Conservation (phyloP, 2,113 vertebrate species). For the Cyprinodon tularosa region DNA sequence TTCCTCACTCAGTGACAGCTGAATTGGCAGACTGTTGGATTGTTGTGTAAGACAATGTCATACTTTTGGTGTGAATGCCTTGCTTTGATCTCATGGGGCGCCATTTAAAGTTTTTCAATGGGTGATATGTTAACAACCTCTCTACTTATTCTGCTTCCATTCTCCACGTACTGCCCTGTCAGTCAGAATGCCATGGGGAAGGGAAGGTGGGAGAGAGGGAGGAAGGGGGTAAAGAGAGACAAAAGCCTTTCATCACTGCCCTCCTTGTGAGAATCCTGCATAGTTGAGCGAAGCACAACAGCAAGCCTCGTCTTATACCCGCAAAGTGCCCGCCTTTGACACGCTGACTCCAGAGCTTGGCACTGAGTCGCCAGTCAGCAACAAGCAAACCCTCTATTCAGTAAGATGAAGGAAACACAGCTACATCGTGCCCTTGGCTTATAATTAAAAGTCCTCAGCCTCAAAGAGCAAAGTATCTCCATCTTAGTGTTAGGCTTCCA, state of each 20-base stretch:
- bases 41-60: constrained; percentile 69
- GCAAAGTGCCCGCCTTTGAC: constrained; percentile 63
- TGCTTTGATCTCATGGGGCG: constrained; percentile 74
- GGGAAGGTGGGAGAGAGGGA: constrained; percentile 28
- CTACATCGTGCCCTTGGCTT: constrained; percentile 63
- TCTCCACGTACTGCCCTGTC: constrained; percentile 65
- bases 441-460: constrained; percentile 78
- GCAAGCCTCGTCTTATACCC: constrained; percentile 61
- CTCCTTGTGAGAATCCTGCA: constrained; percentile 49
- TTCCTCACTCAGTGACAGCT: constrained; percentile 73
- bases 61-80: constrained; percentile 70
- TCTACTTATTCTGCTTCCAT: constrained; percentile 61
- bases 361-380: constrained; percentile 70
- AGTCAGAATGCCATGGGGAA: constrained; percentile 47
- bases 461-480: constrained; percentile 76
- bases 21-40: constrained; percentile 71
- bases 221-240: constrained; percentile 36
- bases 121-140: constrained; percentile 75
- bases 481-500: constrained; percentile 77
- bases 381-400: constrained; percentile 72
- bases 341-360: constrained; percentile 66
- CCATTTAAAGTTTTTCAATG: constrained; percentile 67
- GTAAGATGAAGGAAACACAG: constrained; percentile 69
- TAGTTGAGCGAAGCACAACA: constrained; percentile 49
- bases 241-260: constrained; percentile 69